Conservation (phyloP, 53 echinoderm and acorn worm species). For the Arbacia lixula region DNA sequence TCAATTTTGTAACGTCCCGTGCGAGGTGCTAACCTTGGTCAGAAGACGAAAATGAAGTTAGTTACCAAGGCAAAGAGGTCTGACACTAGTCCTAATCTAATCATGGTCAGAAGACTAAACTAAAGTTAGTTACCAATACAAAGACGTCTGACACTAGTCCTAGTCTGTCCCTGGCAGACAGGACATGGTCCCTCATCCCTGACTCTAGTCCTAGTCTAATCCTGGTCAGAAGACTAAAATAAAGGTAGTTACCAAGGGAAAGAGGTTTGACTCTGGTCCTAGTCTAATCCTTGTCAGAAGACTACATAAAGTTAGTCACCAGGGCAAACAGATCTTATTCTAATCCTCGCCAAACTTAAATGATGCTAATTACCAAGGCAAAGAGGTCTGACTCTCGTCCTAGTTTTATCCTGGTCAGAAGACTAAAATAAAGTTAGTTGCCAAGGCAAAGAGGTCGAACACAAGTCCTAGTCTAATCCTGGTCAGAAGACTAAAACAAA, state of each 20-base stretch:
- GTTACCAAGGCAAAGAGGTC: slow-evolving; percentile 96
- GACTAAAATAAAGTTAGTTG: no score
- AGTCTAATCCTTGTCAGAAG: slow-evolving; percentile 92
- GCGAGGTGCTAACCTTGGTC: neutral
- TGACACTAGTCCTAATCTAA: slow-evolving; percentile 85
- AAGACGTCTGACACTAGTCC: slow-evolving; percentile 87
- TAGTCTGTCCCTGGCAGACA: slow-evolving; percentile 92
- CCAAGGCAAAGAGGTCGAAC: neutral
- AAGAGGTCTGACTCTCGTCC: no score
- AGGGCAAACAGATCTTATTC: no score
- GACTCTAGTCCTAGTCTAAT: slow-evolving; percentile 25
- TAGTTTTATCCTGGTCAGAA: no score
- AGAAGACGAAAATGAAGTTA: neutral
- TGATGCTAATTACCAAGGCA: no score
- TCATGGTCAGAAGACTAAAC: slow-evolving; percentile 87
- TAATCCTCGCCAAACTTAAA: no score
- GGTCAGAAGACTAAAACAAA: neutral
- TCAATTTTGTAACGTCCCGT: no score
- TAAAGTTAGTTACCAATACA: slow-evolving; percentile 91
- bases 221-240: neutral
- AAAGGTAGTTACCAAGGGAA: slow-evolving; percentile 93
- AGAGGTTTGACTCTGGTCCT: slow-evolving; percentile 82
- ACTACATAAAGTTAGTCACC: no score
- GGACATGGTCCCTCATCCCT: slow-evolving; percentile 79
- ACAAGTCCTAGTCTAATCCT: neutral